Evolutionary conservation across 2,797 vertebrate species (phyloP).

Genomic region (Lindbergichthys nudifrons): DNA sequence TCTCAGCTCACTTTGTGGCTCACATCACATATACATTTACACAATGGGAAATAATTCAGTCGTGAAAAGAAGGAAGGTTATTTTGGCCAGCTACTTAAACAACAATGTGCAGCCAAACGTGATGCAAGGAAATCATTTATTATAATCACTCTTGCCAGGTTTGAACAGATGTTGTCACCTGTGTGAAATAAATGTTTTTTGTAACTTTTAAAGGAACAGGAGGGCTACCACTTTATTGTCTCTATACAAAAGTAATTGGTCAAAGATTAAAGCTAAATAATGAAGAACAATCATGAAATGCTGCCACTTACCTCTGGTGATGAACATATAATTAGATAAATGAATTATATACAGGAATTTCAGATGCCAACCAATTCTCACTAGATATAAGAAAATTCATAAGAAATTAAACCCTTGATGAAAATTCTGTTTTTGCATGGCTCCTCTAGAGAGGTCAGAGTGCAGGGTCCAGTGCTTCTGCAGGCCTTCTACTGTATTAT

Average conservation of each 20-base stretch:
- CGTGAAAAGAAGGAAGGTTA: neutral
- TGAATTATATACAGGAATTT: neutral
- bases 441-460: slow-evolving; percentile 12
- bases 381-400: neutral
- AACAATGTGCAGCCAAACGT: neutral
- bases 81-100: slow-evolving; percentile 3
- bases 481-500: slow-evolving; percentile 1
- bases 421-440: slow-evolving; percentile 4
- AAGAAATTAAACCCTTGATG: neutral
- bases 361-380: neutral
- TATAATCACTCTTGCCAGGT: neutral
- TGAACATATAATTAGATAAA: neutral
- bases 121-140: neutral
- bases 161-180: neutral
- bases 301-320: neutral
- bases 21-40: slow-evolving; percentile 17
- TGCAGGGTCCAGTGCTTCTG: slow-evolving; percentile 1
- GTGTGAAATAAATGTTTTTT: neutral
- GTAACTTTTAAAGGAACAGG: neutral
- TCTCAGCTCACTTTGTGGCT: neutral
- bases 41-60: slow-evolving; percentile 13
- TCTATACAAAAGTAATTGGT: neutral
- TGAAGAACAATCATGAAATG: neutral
- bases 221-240: neutral
- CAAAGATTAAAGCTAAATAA: neutral